These are phyloP conservation scores for Bombus balteatus DNA, from an alignment of 1,140 invertebrate genomes.

Conservation along the genomic window DNA sequence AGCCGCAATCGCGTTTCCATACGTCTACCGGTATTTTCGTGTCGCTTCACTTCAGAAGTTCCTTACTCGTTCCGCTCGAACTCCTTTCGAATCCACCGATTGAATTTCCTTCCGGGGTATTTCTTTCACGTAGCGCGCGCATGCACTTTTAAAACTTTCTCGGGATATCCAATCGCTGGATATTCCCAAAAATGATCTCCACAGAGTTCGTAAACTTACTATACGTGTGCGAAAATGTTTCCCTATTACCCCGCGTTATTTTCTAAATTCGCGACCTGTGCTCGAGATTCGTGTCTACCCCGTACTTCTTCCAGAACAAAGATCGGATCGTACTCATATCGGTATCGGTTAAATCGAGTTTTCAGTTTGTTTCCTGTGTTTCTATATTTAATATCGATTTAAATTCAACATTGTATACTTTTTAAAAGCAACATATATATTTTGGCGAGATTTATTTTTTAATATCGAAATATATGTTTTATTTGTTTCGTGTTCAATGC, in stretches of 20 bases:
- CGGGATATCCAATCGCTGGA: not conserved
- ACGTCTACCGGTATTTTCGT: slow-evolving; percentile 41
- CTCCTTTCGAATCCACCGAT: slow-evolving; percentile 20
- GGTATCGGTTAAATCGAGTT: not conserved
- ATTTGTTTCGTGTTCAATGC: not conserved
- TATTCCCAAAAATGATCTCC: not conserved
- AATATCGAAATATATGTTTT: not conserved
- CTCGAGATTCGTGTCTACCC: not conserved
- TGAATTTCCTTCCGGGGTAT: slow-evolving; percentile 43
- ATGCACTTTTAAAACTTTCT: slow-evolving; percentile 32
- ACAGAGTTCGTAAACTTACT: not conserved
- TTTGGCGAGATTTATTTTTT: not conserved
- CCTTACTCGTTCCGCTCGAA: not conserved
- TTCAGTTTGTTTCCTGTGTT: not conserved
- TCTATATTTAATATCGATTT: not conserved
- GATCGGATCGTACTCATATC: not conserved
- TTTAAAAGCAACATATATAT: not conserved
- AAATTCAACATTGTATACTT: not conserved
- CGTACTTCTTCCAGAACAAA: not conserved
- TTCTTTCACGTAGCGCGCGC: slow-evolving; percentile 9
- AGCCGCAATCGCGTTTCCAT: slow-evolving; percentile 45
- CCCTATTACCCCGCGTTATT: not conserved
- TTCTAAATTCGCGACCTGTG: not conserved
- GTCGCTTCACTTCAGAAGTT: slow-evolving; percentile 22
- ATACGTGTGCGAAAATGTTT: not conserved